These are phyloP conservation scores for Aphelenchoides besseyi DNA, from an alignment of 1,140 invertebrate genomes.

Conservation along the genomic window DNA sequence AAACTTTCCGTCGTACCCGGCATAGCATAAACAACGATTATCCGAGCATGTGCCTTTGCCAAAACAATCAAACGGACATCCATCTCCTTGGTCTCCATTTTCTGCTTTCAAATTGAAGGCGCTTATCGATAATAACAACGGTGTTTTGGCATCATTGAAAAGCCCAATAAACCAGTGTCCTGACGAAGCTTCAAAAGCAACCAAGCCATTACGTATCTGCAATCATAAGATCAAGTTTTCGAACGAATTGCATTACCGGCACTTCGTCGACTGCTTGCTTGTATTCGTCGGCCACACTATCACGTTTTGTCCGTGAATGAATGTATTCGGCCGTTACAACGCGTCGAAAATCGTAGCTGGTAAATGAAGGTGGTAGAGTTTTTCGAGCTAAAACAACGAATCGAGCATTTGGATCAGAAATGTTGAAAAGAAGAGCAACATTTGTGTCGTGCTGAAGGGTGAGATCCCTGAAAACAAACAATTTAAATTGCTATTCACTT, in stretches of 20 bases:
- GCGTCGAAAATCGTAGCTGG: slow-evolving; percentile 29
- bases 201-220: slow-evolving; percentile 16
- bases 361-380: slow-evolving; percentile 34
- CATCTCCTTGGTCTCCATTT: neutral
- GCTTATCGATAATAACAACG: neutral
- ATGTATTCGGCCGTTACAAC: slow-evolving; percentile 24
- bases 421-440: slow-evolving; percentile 19
- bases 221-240: neutral
- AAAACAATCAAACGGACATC: slow-evolving; percentile 75
- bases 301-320: slow-evolving; percentile 11
- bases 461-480: neutral
- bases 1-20: slow-evolving; percentile 92
- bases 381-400: slow-evolving; percentile 30
- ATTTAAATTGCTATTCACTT: slow-evolving; percentile 5
- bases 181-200: slow-evolving; percentile 24
- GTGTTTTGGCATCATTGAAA: slow-evolving; percentile 38
- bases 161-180: slow-evolving; percentile 46
- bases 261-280: slow-evolving; percentile 7
- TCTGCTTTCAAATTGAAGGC: slow-evolving; percentile 11
- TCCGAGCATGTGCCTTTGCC: slow-evolving; percentile 91
- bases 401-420: slow-evolving; percentile 23
- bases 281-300: slow-evolving; percentile 1
- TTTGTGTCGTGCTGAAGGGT: neutral
- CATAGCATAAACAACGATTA: slow-evolving; percentile 90
- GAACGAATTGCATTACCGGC: neutral